Evolutionary conservation across 2,113 vertebrate genomes (phyloP).

Genomic region (Chlorodrepanis virens): DNA sequence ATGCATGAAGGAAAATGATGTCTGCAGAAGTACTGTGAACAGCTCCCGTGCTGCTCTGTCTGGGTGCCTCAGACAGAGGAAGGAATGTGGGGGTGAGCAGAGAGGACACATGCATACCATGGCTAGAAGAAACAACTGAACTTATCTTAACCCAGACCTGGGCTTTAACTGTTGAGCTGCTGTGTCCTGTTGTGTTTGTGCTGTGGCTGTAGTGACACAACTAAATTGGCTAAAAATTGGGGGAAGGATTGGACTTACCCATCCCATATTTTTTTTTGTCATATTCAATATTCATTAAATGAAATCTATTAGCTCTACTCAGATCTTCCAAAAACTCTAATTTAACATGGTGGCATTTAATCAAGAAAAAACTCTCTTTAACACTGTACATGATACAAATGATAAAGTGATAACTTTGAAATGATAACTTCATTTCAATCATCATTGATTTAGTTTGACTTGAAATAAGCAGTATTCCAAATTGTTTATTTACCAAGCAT

Average conservation of each 20-base stretch:
- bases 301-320: background rate
- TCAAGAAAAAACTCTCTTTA: background rate
- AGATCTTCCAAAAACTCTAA: background rate
- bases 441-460: background rate
- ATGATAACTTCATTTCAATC: background rate
- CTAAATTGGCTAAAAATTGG: background rate
- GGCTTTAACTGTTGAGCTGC: background rate
- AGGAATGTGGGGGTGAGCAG: background rate
- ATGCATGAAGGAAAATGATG: background rate
- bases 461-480: background rate
- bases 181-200: background rate
- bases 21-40: background rate
- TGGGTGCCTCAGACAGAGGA: background rate
- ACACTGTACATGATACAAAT: background rate
- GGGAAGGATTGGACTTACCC: background rate
- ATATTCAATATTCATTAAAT: background rate
- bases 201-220: background rate
- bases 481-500: background rate
- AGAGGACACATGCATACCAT: background rate
- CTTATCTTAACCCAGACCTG: rapidly evolving
- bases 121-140: background rate
- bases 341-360: background rate
- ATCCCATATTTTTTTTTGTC: background rate
- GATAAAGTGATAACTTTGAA: background rate
- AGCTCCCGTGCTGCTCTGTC: background rate